Conservation (phyloP, 2,113 vertebrate genomes). For the Phodopus roborovskii region DNA sequence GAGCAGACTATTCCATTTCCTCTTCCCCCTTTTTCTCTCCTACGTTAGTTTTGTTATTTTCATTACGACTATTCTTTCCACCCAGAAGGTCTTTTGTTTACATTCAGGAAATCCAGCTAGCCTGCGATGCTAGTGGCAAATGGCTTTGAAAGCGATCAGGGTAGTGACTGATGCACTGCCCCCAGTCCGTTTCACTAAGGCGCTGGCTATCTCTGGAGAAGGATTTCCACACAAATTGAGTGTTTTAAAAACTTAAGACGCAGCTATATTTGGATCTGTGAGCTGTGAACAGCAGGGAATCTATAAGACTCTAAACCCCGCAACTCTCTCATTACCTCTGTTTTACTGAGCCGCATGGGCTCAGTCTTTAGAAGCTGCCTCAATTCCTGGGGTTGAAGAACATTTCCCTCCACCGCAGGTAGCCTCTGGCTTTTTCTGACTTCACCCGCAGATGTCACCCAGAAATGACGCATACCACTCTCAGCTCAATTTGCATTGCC, state of each 20-base stretch:
- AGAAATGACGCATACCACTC: constrained; percentile 57
- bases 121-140: not conserved
- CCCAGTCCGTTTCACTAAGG: constrained; percentile 32
- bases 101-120: constrained; percentile 49
- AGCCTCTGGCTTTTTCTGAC: constrained; percentile 57
- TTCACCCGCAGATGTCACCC: constrained; percentile 62
- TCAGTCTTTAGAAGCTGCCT: constrained; percentile 39
- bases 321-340: constrained; percentile 24
- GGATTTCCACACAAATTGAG: constrained; percentile 68
- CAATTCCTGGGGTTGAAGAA: constrained; percentile 29
- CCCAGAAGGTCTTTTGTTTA: constrained; percentile 12
- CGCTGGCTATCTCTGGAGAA: constrained; percentile 34
- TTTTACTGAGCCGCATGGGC: constrained; percentile 33
- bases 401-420: not conserved
- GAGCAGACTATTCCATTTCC: not conserved
- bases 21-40: not conserved
- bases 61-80: not conserved
- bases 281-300: constrained; percentile 69
- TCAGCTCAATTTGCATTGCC: constrained; percentile 64
- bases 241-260: constrained; percentile 65
- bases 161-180: not conserved
- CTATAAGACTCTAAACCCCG: constrained; percentile 54
- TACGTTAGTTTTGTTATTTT: constrained; percentile 40
- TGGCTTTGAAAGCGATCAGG: constrained; percentile 24
- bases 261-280: constrained; percentile 68